Conservation (phyloP, 2,113 vertebrate species). For the Sardina pilchardus region DNA sequence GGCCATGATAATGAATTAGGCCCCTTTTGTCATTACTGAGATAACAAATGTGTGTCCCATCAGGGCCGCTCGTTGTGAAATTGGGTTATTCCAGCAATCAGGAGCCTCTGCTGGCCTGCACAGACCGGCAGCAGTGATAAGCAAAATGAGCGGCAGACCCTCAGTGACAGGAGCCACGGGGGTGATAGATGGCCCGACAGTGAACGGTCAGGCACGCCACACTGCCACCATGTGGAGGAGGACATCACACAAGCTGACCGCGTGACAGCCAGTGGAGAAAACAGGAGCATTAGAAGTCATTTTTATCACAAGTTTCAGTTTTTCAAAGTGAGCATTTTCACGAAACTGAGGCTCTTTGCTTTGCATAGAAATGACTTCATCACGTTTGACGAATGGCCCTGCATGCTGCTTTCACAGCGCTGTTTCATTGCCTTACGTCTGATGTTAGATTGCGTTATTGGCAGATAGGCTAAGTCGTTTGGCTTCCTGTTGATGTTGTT, state of each 20-base stretch:
- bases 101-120: not conserved
- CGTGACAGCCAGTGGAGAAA: not conserved
- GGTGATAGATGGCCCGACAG: not conserved
- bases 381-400: not conserved
- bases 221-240: constrained; percentile 43
- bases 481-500: not conserved
- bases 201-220: not conserved
- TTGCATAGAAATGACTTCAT: not conserved
- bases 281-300: not conserved
- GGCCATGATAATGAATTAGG: not conserved
- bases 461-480: not conserved
- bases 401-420: not conserved
- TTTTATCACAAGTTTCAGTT: not conserved
- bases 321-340: too few relatives aligned
- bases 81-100: not conserved
- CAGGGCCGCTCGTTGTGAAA: not conserved
- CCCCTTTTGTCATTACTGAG: not conserved
- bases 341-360: not conserved
- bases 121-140: not conserved
- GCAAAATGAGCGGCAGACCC: constrained; percentile 1
- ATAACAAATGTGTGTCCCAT: not conserved
- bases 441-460: not conserved
- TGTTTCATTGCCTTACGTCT: not conserved
- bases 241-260: not conserved
- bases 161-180: not conserved